A percentile compares a stretch with the other conserved stretches of the same genome.
Conservation (phyloP, 2,797 vertebrate species). For the Enteromius anoplus region DNA sequence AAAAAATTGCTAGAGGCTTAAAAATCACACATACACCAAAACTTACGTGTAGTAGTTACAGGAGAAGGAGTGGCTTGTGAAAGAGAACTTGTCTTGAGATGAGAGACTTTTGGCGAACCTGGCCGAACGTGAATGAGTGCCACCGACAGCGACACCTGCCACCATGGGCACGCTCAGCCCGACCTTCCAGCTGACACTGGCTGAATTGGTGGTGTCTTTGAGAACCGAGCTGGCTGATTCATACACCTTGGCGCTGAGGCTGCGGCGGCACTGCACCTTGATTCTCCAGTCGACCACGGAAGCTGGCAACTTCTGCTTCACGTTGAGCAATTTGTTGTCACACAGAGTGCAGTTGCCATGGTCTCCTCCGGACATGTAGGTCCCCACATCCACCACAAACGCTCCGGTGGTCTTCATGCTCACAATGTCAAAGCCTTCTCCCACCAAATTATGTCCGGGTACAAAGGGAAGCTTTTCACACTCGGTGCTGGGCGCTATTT, state of each 20-base stretch:
- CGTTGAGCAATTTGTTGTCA: slow-evolving; percentile 48
- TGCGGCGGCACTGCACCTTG: slow-evolving; percentile 55
- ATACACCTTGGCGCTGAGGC: slow-evolving; percentile 44
- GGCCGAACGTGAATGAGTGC: slow-evolving; percentile 55
- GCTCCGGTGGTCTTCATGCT: slow-evolving; percentile 59
- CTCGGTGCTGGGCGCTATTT: slow-evolving; percentile 31
- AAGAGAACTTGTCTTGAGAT: slow-evolving; percentile 62
- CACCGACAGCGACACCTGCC: slow-evolving; percentile 17
- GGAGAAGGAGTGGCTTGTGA: slow-evolving; percentile 52
- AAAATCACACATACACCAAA: neutral
- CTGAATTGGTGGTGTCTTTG: slow-evolving; percentile 31
- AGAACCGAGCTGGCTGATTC: slow-evolving; percentile 55
- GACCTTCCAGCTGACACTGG: slow-evolving; percentile 58
- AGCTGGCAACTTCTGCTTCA: slow-evolving; percentile 59
- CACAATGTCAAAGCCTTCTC: slow-evolving; percentile 63
- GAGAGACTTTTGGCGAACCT: slow-evolving; percentile 52
- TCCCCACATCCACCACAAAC: slow-evolving; percentile 57
- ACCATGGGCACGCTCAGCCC: slow-evolving; percentile 42
- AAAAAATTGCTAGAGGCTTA: too few species aligned
- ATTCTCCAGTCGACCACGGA: slow-evolving; percentile 63
- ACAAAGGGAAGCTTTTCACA: slow-evolving; percentile 57
- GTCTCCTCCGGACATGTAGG: slow-evolving; percentile 49
- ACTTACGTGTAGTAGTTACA: slow-evolving; percentile 67
- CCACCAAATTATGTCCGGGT: slow-evolving; percentile 63
- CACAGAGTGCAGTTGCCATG: slow-evolving; percentile 65